Evolutionary conservation across 1,140 invertebrate genomes (phyloP), one percentile per base, ranked within the genome.

Genomic region (Phenacoccus solenopsis): DNA sequence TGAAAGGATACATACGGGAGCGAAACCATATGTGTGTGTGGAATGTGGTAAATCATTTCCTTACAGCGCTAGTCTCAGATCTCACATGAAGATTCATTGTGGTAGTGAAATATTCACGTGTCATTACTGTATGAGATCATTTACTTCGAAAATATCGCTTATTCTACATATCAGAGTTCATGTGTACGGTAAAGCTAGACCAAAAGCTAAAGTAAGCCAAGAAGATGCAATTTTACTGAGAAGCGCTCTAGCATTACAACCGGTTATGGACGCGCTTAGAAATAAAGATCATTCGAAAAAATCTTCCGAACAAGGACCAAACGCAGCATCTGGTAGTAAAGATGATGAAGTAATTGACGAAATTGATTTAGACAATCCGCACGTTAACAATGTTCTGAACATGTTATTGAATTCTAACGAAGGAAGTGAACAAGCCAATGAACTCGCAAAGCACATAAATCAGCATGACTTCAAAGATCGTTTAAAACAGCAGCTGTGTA

Each of bases 1-100:
- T 27, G 32, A 59, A 5, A 35, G 59, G 64, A 67, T 70, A n/a
- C 71, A 72, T 35, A 72, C 25, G 7, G 71, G 61, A 32, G 71
- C 56, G 13, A 57, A 91, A 86, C 90, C 91, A 13, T 93, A 88
- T 77, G 81, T 84, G 56, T 64, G 59, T 20, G 25, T 27, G 10
- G 21, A 25, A 5, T 64, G 59, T 16, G 20, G 25, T 24, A 64
- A 64, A 64, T 5, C 2, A 5, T 64, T 64, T 27, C 25, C 25
- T 7, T 25, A 24, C 59, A 64, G 25, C 25, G 25, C 59, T 4
- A 64, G 59, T 27, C 25, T 64, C 4, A 64, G 25, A 27, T 64
- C 59, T 24, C 59, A 64, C 25, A 64, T 64, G 59, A 24, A 27
- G 12, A 10, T 24, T 4, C 59, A 64, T 16, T 10, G 1, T 3